Conservation (phyloP, 2,797 vertebrate species). For the Halcyon smyrnensis region DNA sequence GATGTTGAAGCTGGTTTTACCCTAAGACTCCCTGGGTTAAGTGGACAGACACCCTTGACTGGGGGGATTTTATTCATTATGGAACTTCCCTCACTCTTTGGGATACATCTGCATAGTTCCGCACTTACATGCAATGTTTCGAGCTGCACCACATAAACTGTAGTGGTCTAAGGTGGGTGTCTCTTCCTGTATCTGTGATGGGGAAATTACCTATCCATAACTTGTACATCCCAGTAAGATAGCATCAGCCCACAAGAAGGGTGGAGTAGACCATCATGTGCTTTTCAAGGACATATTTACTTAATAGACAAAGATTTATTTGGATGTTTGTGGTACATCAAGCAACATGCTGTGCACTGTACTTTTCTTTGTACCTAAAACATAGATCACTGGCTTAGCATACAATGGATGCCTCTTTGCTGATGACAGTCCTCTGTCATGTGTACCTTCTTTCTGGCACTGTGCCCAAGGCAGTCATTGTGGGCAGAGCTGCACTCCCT, state of each 20-base stretch:
- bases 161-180: not conserved
- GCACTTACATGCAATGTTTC: not conserved
- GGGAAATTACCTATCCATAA: not conserved
- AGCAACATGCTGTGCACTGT: not conserved
- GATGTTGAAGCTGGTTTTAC: not conserved
- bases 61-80: not conserved
- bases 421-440: not conserved
- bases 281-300: not conserved
- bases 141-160: not conserved
- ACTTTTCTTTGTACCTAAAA: not conserved
- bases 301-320: not conserved
- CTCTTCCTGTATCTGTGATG: not conserved
- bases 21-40: not conserved
- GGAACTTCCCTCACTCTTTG: not conserved
- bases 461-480: not conserved
- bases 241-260: not conserved
- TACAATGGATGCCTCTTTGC: not conserved
- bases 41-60: not conserved
- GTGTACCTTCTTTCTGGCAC: not conserved
- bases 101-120: not conserved
- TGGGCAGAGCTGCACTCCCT: not conserved
- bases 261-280: not conserved
- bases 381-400: not conserved
- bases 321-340: not conserved
- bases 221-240: accelerated